Percentiles rank a stretch among this genome's conserved stretches.
These are phyloP conservation scores for Cassiopea xamachana DNA, from an alignment of 30 jellyfish, hydroid and myxozoan species.

Conservation along the genomic window DNA sequence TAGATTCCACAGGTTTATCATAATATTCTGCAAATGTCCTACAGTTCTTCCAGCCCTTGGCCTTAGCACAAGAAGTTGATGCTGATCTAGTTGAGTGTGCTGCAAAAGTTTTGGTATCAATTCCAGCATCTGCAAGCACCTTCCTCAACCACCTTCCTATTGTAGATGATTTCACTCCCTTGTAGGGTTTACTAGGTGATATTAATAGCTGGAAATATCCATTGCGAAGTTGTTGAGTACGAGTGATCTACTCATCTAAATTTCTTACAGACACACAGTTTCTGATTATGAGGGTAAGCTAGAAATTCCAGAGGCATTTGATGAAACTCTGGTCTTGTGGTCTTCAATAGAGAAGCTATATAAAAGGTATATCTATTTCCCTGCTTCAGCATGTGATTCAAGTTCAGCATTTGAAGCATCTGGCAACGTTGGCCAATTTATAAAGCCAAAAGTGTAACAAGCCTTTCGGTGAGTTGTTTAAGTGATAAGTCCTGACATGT, in stretches of 20 bases:
- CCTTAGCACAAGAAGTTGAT: neutral
- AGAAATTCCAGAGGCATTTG: neutral
- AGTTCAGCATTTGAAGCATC: slow-evolving; percentile 7
- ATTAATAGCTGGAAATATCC: neutral
- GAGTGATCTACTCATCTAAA: neutral
- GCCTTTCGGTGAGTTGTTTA: no score
- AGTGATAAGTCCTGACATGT: no score
- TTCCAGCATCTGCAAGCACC: neutral
- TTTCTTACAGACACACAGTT: slow-evolving; percentile 7
- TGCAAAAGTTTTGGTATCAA: neutral
- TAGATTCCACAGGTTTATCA: neutral
- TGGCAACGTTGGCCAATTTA: slow-evolving; percentile 33
- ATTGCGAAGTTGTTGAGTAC: neutral
- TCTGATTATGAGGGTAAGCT: neutral
- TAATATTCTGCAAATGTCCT: slow-evolving; percentile 7
- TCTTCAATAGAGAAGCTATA: slow-evolving; percentile 10
- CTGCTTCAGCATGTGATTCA: slow-evolving; percentile 12
- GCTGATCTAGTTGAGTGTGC: neutral
- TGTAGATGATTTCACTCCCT: neutral
- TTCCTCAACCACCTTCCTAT: neutral
- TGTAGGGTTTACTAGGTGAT: neutral
- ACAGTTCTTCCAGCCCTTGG: neutral
- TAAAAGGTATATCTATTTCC: slow-evolving; percentile 17
- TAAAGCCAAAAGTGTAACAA: slow-evolving; percentile 12
- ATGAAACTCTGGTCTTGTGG: neutral